phyloP scores from a whole-genome alignment of 2,797 vertebrate genomes.

The Florisuga fusca region DNA sequence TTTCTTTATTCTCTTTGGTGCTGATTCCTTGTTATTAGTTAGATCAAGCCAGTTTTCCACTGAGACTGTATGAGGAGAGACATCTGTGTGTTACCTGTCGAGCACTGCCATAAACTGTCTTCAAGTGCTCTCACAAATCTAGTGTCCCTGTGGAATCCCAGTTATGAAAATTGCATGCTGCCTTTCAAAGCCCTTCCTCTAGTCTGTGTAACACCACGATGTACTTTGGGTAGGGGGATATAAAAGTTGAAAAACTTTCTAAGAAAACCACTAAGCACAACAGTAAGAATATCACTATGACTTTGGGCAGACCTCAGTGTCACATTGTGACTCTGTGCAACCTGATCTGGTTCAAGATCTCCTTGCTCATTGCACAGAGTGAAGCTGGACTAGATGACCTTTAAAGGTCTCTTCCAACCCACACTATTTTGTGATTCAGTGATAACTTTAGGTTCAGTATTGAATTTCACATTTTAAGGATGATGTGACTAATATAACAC shows the following conservation, averaged over 20 bases:
- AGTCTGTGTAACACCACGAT: neutral
- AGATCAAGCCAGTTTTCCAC: neutral
- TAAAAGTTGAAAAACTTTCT: neutral
- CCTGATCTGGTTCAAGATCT: neutral
- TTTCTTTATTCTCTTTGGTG: neutral
- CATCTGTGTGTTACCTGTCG: neutral
- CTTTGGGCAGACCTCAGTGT: too few relatives aligned
- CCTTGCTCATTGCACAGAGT: neutral
- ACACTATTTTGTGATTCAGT: neutral
- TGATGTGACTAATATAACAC: accelerated
- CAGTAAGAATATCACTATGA: neutral
- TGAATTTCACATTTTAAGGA: neutral
- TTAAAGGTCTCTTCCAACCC: neutral
- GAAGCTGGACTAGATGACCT: neutral
- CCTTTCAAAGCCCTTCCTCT: neutral
- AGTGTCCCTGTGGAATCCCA: neutral
- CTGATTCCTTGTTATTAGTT: neutral
- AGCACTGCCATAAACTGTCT: neutral
- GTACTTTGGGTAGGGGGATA: neutral
- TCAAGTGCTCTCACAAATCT: neutral
- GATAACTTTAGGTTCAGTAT: neutral
- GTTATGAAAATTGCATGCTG: neutral
- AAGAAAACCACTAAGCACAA: neutral
- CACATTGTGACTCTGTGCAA: neutral
- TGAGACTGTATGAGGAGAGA: neutral